phyloP scores from a whole-genome alignment of 2,113 vertebrate species.

The Chelonoidis abingdonii region DNA sequence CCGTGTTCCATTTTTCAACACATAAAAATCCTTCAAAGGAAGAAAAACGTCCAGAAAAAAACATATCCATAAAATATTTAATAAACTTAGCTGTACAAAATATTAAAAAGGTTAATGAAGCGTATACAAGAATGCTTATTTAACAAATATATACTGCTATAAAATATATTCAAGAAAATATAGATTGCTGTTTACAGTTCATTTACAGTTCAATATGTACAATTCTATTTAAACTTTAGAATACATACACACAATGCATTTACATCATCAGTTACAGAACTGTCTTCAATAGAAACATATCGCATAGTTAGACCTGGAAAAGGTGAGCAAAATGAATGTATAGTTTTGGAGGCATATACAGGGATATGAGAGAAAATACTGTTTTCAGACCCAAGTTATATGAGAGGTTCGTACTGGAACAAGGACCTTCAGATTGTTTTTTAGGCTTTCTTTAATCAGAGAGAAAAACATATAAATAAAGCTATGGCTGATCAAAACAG shows the following conservation, averaged over 20 bases:
- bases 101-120: constrained; percentile 81
- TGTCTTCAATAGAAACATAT: constrained; percentile 65
- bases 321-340: constrained; percentile 59
- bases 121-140: constrained; percentile 82
- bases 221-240: constrained; percentile 85
- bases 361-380: constrained; percentile 16
- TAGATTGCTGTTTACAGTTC: constrained; percentile 87
- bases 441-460: constrained; percentile 41
- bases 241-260: constrained; percentile 82
- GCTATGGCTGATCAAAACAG: constrained; percentile 56
- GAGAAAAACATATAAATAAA: constrained; percentile 69
- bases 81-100: constrained; percentile 88
- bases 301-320: constrained; percentile 55
- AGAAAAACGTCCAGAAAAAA: constrained; percentile 4
- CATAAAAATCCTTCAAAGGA: background rate
- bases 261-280: constrained; percentile 70
- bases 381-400: constrained; percentile 48
- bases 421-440: background rate
- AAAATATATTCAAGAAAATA: constrained; percentile 86
- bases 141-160: constrained; percentile 88
- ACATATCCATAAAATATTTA: constrained; percentile 87
- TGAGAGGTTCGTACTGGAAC: constrained; percentile 21
- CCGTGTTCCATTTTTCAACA: background rate
- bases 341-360: constrained; percentile 55
- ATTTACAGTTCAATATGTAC: constrained; percentile 92